Conservation (phyloP, 2,797 vertebrate species). For the Capromys pilorides region DNA sequence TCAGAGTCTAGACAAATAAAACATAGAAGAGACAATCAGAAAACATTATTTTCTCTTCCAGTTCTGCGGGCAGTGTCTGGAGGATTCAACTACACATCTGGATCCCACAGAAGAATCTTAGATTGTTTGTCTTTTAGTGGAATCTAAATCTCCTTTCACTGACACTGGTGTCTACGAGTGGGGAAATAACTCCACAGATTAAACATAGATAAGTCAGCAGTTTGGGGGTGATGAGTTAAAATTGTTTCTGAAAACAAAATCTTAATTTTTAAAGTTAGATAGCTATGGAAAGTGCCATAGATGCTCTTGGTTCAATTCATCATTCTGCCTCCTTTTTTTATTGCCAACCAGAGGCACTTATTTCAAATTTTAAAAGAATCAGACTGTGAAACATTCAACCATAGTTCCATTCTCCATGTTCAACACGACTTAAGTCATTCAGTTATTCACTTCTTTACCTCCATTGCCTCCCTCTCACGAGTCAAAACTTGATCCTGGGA, state of each 20-base stretch:
- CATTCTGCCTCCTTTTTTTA: neutral
- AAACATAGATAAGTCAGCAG: neutral
- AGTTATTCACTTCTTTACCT: neutral
- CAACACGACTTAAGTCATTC: neutral
- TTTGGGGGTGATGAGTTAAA: neutral
- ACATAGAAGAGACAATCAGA: neutral
- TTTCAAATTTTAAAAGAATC: neutral
- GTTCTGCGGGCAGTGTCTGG: neutral
- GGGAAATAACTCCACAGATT: neutral
- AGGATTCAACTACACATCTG: neutral
- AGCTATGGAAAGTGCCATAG: neutral
- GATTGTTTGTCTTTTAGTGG: neutral
- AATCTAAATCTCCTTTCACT: neutral
- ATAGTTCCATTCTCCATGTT: neutral
- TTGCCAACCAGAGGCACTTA: neutral
- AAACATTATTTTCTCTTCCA: neutral
- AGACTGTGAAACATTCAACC: neutral
- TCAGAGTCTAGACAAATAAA: neutral
- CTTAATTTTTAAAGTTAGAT: constrained; percentile 5
- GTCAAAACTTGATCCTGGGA: neutral
- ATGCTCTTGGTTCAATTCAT: neutral
- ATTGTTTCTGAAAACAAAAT: constrained; percentile 4
- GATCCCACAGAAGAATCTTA: neutral
- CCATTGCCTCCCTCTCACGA: neutral
- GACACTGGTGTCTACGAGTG: neutral